Percentiles rank a stretch among this genome's conserved stretches.
Conservation (phyloP, 2,113 vertebrate species). For the Cyanoramphus novaezelandiae region DNA sequence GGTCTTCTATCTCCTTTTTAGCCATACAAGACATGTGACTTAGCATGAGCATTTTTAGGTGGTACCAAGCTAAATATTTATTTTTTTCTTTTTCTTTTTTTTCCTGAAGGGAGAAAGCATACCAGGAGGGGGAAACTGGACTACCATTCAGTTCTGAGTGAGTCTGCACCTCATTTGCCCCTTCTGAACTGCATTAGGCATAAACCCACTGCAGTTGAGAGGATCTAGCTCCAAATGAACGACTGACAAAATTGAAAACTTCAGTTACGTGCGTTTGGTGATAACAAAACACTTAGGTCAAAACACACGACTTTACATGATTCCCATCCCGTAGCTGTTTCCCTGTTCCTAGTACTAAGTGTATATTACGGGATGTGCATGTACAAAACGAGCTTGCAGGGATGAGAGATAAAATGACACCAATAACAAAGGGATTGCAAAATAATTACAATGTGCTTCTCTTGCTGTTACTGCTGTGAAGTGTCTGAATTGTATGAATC, state of each 20-base stretch:
- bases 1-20: not conserved
- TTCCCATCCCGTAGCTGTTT: not conserved
- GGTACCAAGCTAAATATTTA: not conserved
- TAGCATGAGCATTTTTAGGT: not conserved
- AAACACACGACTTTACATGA: not conserved
- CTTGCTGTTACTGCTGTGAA: not conserved
- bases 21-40: not conserved
- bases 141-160: not conserved
- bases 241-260: not conserved
- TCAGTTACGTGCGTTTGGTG: not conserved
- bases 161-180: not conserved
- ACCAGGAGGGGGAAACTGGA: not conserved
- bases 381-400: not conserved
- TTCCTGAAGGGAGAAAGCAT: not conserved
- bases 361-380: not conserved
- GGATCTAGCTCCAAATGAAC: not conserved
- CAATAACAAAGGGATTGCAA: not conserved
- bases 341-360: not conserved
- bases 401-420: not conserved
- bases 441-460: conserved; percentile 46
- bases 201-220: not conserved
- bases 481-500: conserved; percentile 11
- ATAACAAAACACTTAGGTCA: not conserved
- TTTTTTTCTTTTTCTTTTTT: not conserved
- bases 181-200: not conserved